These are phyloP conservation scores for Corythaeola cristata DNA, from an alignment of 2,113 vertebrate genomes.

Conservation along the genomic window DNA sequence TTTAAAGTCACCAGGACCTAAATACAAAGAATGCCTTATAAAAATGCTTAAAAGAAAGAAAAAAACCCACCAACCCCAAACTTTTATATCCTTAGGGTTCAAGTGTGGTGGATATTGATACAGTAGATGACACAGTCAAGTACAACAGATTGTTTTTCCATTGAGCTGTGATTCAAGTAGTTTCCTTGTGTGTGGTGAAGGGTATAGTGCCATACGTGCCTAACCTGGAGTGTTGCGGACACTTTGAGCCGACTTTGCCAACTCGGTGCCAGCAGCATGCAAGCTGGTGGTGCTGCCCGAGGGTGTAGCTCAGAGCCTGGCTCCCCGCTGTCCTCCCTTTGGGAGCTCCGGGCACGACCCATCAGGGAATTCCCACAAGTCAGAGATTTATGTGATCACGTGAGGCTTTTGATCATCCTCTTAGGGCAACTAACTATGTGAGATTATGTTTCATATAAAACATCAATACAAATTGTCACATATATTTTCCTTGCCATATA, in stretches of 20 bases:
- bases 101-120: background rate
- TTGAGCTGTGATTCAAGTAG: rapidly evolving
- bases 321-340: background rate
- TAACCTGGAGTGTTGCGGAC: too few relatives aligned
- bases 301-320: background rate
- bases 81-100: background rate
- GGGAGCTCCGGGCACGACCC: background rate
- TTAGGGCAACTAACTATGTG: background rate
- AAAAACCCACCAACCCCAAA: background rate
- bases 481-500: background rate
- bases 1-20: background rate
- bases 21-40: background rate
- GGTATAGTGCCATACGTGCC: background rate
- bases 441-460: background rate
- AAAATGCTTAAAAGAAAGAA: background rate
- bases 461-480: background rate
- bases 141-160: background rate
- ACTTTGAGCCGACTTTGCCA: background rate
- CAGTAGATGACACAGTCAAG: background rate
- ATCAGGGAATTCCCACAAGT: background rate
- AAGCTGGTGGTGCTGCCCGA: rapidly evolving
- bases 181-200: background rate
- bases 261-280: rapidly evolving
- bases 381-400: background rate
- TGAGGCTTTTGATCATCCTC: background rate